Evolutionary conservation across 2,797 vertebrate genomes (phyloP).

Genomic region (Meda fulgida): DNA sequence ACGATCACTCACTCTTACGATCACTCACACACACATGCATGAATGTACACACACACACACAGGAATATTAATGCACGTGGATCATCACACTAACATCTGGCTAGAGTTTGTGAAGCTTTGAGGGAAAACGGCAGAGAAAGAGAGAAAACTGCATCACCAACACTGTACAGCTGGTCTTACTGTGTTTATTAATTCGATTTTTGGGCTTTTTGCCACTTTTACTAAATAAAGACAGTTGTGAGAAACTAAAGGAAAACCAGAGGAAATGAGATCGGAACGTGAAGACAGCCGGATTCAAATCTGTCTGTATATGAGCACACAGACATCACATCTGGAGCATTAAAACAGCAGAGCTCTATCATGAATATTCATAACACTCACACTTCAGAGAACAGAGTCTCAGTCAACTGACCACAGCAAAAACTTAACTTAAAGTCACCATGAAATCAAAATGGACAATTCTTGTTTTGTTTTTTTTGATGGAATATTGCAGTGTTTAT

Average conservation of each 20-base stretch:
- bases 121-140: slow-evolving; percentile 9
- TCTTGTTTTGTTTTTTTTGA: too few relatives aligned
- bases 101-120: slow-evolving; percentile 52
- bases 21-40: neutral
- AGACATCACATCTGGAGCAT: too few relatives aligned
- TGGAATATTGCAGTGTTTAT: too few relatives aligned
- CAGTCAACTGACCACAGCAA: neutral
- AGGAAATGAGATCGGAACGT: too few relatives aligned
- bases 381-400: neutral
- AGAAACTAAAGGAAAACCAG: neutral
- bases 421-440: neutral
- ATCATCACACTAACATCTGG: slow-evolving; percentile 62
- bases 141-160: too few relatives aligned
- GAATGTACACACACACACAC: slow-evolving; percentile 17
- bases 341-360: too few relatives aligned
- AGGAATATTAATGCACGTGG: slow-evolving; percentile 37
- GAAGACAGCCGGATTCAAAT: too few relatives aligned
- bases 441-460: too few relatives aligned
- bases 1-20: slow-evolving; percentile 41
- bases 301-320: too few relatives aligned
- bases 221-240: neutral
- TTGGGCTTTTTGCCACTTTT: neutral
- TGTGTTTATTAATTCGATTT: neutral
- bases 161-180: neutral
- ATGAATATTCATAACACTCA: neutral